A percentile compares a stretch with the other conserved stretches of the same genome.
These are phyloP conservation scores for Anastrepha obliqua DNA, from an alignment of 1,140 invertebrate species.

Conservation along the genomic window DNA sequence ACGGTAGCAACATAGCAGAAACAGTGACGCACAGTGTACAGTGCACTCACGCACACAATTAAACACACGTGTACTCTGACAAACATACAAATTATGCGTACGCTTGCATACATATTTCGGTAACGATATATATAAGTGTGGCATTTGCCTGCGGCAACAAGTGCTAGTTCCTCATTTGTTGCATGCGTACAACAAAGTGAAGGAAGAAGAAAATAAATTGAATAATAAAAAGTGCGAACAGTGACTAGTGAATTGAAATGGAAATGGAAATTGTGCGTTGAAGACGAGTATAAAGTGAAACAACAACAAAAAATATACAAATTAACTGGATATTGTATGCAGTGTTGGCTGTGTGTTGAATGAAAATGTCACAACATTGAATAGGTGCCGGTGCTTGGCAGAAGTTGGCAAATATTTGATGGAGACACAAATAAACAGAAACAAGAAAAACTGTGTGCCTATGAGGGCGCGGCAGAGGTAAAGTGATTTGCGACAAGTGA, in stretches of 20 bases:
- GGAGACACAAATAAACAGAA: background rate
- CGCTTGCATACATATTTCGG: background rate
- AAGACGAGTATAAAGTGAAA: background rate
- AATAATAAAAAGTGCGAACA: slow-evolving; percentile 31
- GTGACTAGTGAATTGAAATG: slow-evolving; percentile 36
- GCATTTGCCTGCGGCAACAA: slow-evolving; percentile 17
- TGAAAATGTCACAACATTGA: slow-evolving; percentile 33
- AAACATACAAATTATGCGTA: background rate
- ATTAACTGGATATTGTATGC: slow-evolving; percentile 2
- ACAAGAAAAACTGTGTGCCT: background rate
- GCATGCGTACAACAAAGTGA: slow-evolving; percentile 23
- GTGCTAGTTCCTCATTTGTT: slow-evolving; percentile 43
- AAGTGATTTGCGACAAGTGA: background rate
- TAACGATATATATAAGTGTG: background rate
- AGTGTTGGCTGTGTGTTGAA: background rate
- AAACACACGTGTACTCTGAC: background rate
- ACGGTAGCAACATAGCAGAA: background rate
- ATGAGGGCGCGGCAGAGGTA: background rate
- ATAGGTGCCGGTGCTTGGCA: background rate
- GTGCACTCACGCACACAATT: background rate
- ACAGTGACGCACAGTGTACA: background rate
- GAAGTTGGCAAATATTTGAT: background rate
- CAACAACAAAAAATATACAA: background rate
- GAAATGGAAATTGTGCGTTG: slow-evolving; percentile 16
- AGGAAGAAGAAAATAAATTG: slow-evolving; percentile 43